These are phyloP conservation scores for Apus apus DNA, from an alignment of 2,113 vertebrate genomes.

Conservation along the genomic window DNA sequence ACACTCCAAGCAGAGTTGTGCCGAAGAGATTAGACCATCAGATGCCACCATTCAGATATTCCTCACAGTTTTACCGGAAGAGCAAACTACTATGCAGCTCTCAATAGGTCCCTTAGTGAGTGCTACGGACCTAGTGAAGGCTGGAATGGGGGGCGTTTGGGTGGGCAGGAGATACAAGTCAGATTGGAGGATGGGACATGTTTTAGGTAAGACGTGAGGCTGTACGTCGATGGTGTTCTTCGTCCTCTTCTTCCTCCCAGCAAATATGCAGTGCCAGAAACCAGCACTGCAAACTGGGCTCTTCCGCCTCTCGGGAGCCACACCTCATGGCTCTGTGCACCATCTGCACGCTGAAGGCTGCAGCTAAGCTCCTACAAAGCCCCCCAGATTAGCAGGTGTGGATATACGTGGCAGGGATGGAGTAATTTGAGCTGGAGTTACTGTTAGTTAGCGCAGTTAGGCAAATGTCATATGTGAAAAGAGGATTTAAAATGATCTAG, in stretches of 20 bases:
- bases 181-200: not conserved
- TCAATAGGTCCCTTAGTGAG: not conserved
- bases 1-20: not conserved
- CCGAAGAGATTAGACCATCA: not conserved
- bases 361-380: conserved; percentile 35
- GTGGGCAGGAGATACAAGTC: not conserved
- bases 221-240: accelerated
- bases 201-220: not conserved
- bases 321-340: not conserved
- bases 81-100: not conserved
- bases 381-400: conserved; percentile 46
- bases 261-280: accelerated
- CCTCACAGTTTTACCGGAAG: not conserved
- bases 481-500: not conserved
- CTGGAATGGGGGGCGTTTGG: not conserved
- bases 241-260: not conserved
- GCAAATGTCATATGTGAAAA: conserved; percentile 50
- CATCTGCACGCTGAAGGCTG: not conserved
- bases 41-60: not conserved
- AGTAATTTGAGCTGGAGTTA: conserved; percentile 21
- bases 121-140: not conserved
- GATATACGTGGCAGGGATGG: not conserved
- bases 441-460: conserved; percentile 3
- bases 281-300: not conserved
- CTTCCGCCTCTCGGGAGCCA: accelerated